A percentile compares a stretch with the other conserved stretches of the same genome.
phyloP scores from a whole-genome alignment of 2,113 vertebrate genomes.

The Perccottus glenii region DNA sequence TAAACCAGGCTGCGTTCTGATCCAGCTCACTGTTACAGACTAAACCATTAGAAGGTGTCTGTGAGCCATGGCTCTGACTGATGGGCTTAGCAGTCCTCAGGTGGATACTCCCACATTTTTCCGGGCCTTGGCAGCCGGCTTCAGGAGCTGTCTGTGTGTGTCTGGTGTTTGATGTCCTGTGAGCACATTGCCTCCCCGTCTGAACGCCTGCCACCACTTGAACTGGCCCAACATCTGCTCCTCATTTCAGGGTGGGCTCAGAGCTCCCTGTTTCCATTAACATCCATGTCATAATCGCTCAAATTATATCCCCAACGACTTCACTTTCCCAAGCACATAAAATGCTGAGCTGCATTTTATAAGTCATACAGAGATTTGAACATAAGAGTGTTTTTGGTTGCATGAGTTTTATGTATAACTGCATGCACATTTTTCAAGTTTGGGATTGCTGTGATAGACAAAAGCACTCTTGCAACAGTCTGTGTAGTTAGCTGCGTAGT shows the following conservation, averaged over 20 bases:
- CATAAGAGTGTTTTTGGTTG: constrained; percentile 11
- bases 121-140: constrained; percentile 45
- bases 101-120: constrained; percentile 45
- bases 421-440: not conserved
- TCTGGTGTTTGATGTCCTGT: constrained; percentile 51
- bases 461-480: not conserved
- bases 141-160: constrained; percentile 29
- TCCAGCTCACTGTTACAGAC: constrained; percentile 6
- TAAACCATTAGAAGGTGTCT: constrained; percentile 27
- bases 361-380: constrained; percentile 11
- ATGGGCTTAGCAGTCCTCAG: constrained; percentile 43
- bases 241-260: constrained; percentile 67
- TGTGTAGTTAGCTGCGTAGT: not conserved
- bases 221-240: constrained; percentile 73
- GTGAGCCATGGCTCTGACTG: constrained; percentile 16
- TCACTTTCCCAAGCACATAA: constrained; percentile 27
- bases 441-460: not conserved
- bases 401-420: not conserved
- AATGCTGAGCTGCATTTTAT: constrained; percentile 44
- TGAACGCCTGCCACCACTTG: constrained; percentile 44
- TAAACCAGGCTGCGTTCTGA: not conserved
- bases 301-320: constrained; percentile 56
- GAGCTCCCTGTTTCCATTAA: constrained; percentile 67
- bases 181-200: constrained; percentile 42
- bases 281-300: constrained; percentile 69